phyloP scores from a whole-genome alignment of 1,140 invertebrate genomes.

The Parapsyche elsis region DNA sequence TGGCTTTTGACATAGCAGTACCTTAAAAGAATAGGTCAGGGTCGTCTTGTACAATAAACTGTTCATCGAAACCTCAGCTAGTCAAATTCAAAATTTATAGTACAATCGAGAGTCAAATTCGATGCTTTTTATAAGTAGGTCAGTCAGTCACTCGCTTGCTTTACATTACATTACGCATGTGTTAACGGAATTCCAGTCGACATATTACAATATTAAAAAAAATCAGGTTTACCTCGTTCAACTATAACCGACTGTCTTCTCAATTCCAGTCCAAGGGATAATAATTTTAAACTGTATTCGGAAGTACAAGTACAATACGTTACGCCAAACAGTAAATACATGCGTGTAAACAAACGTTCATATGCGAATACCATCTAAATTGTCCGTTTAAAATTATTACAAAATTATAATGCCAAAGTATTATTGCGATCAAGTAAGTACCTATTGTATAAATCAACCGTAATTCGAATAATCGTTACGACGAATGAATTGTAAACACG shows the following conservation, averaged over 20 bases:
- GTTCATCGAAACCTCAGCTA: neutral
- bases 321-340: constrained; percentile 3
- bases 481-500: no score
- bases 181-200: constrained; percentile 44
- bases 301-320: no score
- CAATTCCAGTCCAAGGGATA: no score
- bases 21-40: constrained; percentile 18
- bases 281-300: no score
- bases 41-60: neutral
- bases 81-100: neutral
- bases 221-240: constrained; percentile 41
- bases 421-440: neutral
- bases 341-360: neutral
- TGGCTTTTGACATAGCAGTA: neutral
- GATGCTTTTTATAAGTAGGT: constrained; percentile 38
- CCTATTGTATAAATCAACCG: neutral
- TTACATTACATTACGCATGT: neutral
- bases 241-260: no score
- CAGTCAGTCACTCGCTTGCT: constrained; percentile 15
- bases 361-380: neutral
- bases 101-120: constrained; percentile 21
- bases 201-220: constrained; percentile 24
- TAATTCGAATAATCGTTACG: no score
- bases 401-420: no score
- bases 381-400: neutral